Conservation (phyloP, 2,113 vertebrate species). For the Seriola aureovittata region DNA sequence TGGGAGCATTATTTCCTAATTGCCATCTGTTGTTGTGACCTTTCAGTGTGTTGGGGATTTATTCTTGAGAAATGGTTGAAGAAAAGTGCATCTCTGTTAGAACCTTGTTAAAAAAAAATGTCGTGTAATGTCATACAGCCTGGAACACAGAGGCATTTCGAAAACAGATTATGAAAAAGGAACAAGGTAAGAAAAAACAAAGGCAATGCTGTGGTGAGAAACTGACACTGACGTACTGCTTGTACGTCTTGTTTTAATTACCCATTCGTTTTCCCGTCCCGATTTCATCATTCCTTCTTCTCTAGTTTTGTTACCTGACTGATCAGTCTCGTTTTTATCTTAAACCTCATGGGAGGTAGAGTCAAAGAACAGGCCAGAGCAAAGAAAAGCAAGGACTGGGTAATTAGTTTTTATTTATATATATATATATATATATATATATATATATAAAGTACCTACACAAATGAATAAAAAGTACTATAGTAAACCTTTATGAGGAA, state of each 20-base stretch:
- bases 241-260: neutral
- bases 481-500: neutral
- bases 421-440: too few relatives aligned
- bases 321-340: too few relatives aligned
- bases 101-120: neutral
- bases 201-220: neutral
- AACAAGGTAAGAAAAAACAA: too few relatives aligned
- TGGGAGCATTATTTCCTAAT: conserved; percentile 22
- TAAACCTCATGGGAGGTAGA: neutral
- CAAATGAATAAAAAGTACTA: neutral
- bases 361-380: neutral
- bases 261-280: neutral
- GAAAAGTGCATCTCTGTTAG: neutral
- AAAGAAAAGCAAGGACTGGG: neutral
- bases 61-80: neutral
- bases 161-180: too few relatives aligned
- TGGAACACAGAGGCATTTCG: neutral
- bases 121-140: neutral
- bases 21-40: neutral
- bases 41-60: neutral
- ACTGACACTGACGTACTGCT: neutral
- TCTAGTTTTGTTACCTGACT: neutral
- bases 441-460: too few relatives aligned
- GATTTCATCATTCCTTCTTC: neutral
- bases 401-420: too few relatives aligned